Evolutionary conservation across 2,113 vertebrate genomes (phyloP).

Genomic region (Uropsilus gracilis): DNA sequence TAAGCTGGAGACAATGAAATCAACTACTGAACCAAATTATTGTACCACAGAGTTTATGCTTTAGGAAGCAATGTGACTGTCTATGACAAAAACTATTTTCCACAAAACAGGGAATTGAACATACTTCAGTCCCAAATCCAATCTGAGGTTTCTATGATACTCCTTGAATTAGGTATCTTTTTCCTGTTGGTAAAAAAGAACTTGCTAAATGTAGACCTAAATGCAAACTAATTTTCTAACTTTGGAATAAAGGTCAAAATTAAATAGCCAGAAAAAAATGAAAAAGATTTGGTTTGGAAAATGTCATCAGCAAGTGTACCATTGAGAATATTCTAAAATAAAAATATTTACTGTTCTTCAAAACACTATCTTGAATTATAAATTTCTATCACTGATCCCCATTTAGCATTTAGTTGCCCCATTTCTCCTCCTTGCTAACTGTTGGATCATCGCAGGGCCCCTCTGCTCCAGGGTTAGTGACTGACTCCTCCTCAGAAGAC

Average conservation of each 20-base stretch:
- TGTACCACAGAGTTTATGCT: background rate
- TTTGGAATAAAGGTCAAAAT: background rate
- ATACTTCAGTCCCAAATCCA: background rate
- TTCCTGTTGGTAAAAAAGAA: background rate
- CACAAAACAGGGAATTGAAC: background rate
- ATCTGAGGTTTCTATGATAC: background rate
- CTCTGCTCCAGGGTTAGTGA: background rate
- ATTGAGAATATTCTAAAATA: background rate
- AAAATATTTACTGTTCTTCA: background rate
- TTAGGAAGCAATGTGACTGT: slow-evolving; percentile 51
- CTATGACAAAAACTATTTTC: background rate
- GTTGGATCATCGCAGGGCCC: background rate
- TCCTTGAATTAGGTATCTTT: background rate
- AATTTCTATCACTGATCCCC: background rate
- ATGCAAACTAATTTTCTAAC: background rate
- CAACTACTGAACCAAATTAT: slow-evolving; percentile 52
- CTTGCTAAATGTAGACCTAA: background rate
- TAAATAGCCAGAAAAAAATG: background rate
- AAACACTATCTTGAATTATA: background rate
- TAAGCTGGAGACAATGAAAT: slow-evolving; percentile 60
- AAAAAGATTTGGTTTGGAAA: background rate
- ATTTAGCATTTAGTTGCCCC: fast-evolving
- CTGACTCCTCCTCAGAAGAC: too few species aligned
- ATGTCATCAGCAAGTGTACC: background rate
- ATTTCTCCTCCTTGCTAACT: background rate